Evolutionary conservation across 2,113 vertebrate species (phyloP).

Genomic region (Hucho hucho): DNA sequence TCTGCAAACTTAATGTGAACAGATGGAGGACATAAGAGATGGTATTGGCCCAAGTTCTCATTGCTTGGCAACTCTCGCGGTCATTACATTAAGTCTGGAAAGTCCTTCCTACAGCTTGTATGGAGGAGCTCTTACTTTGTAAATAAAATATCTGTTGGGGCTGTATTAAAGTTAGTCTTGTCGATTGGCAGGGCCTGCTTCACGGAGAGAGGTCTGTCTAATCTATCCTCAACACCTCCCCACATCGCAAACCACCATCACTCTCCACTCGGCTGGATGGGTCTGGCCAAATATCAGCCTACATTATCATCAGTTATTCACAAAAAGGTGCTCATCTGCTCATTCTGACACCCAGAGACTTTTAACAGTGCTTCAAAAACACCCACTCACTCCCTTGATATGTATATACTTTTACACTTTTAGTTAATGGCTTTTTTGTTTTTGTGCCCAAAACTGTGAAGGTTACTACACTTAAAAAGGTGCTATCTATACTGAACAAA

Average conservation of each 20-base stretch:
- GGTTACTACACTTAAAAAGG: too few relatives aligned
- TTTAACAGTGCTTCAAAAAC: not conserved
- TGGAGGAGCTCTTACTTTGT: conserved; percentile 15
- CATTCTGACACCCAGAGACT: not conserved
- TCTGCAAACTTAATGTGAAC: conserved; percentile 12
- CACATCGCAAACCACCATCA: not conserved
- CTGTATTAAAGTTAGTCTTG: conserved; percentile 6
- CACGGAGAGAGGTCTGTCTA: not conserved
- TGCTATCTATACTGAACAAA: too few relatives aligned
- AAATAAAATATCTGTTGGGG: conserved; percentile 16
- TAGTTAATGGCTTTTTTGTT: not conserved
- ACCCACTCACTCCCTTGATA: not conserved
- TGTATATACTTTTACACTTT: not conserved
- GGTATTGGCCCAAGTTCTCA: conserved; percentile 13
- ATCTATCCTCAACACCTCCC: conserved; percentile 22
- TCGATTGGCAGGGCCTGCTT: conserved; percentile 22
- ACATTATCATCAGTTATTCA: not conserved
- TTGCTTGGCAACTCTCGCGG: conserved; percentile 10
- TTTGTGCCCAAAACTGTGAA: too few relatives aligned
- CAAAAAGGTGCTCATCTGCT: not conserved
- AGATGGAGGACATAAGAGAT: conserved; percentile 10
- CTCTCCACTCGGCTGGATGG: too few relatives aligned
- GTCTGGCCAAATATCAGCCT: not conserved
- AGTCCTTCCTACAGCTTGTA: conserved; percentile 12
- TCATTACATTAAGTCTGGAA: conserved; percentile 12